These are phyloP conservation scores for Mylabris phalerata DNA, from an alignment of 1,140 invertebrate species.

Conservation along the genomic window DNA sequence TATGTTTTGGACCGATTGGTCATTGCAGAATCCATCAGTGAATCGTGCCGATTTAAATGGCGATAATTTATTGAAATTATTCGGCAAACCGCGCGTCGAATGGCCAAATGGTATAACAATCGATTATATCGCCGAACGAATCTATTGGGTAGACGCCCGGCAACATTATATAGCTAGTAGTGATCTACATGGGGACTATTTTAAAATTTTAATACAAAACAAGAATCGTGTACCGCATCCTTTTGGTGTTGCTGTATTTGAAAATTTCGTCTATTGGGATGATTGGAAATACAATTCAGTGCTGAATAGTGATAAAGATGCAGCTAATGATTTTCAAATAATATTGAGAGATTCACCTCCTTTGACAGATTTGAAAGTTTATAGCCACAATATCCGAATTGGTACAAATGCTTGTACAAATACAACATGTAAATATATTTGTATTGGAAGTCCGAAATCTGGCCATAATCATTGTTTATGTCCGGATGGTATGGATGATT, in stretches of 20 bases:
- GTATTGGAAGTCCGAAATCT: slow-evolving; percentile 63
- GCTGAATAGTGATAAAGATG: slow-evolving; percentile 68
- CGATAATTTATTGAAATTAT: slow-evolving; percentile 60
- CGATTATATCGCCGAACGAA: slow-evolving; percentile 67
- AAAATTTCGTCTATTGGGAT: slow-evolving; percentile 79
- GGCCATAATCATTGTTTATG: slow-evolving; percentile 60
- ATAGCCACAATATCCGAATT: slow-evolving; percentile 61
- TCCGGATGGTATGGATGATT: slow-evolving; percentile 64
- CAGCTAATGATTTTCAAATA: slow-evolving; percentile 49
- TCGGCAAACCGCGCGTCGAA: slow-evolving; percentile 59
- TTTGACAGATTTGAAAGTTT: slow-evolving; percentile 80
- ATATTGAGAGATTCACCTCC: slow-evolving; percentile 56
- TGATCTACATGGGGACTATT: slow-evolving; percentile 72
- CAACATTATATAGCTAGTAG: slow-evolving; percentile 80
- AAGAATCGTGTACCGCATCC: slow-evolving; percentile 68
- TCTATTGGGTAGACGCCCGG: slow-evolving; percentile 84
- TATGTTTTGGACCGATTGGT: slow-evolving; percentile 93
- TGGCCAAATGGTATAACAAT: slow-evolving; percentile 87
- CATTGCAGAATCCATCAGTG: slow-evolving; percentile 65
- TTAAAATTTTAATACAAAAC: slow-evolving; percentile 61
- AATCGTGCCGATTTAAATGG: slow-evolving; percentile 84
- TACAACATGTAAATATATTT: slow-evolving; percentile 59
- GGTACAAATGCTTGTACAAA: slow-evolving; percentile 61
- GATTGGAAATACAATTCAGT: slow-evolving; percentile 78
- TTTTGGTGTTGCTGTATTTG: slow-evolving; percentile 77